Conservation (phyloP, 2,113 vertebrate genomes). For the Nibea coibor region DNA sequence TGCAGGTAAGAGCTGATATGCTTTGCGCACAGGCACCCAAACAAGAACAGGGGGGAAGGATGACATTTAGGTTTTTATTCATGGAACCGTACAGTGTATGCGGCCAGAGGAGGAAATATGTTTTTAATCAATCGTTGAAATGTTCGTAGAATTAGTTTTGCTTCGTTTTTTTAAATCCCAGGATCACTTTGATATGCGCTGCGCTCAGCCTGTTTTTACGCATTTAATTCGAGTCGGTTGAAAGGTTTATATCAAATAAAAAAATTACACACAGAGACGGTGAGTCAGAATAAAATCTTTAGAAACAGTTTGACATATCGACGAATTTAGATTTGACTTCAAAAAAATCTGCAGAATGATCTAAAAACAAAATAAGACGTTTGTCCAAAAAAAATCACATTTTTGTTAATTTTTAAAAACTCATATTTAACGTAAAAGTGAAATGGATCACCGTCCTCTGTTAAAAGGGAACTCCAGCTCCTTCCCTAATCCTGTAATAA, state of each 20-base stretch:
- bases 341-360: background rate
- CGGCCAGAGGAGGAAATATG: background rate
- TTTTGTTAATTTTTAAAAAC: background rate
- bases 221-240: background rate
- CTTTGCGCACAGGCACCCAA: slow-evolving; percentile 24
- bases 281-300: background rate
- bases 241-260: background rate
- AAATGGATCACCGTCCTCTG: background rate
- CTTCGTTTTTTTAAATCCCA: background rate
- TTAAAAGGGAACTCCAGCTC: background rate
- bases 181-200: background rate
- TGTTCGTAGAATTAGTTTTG: background rate
- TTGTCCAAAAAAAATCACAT: background rate
- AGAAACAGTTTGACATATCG: background rate
- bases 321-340: background rate
- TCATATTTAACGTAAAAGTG: background rate
- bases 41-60: background rate
- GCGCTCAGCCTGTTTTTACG: background rate
- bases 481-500: background rate
- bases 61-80: slow-evolving; percentile 27
- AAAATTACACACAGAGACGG: background rate
- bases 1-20: slow-evolving; percentile 82
- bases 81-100: background rate
- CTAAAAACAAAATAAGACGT: background rate
- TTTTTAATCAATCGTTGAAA: background rate